A percentile compares a stretch with the other conserved stretches of the same genome.
phyloP scores from a whole-genome alignment of 2,113 vertebrate genomes.

The Tauraco erythrolophus region DNA sequence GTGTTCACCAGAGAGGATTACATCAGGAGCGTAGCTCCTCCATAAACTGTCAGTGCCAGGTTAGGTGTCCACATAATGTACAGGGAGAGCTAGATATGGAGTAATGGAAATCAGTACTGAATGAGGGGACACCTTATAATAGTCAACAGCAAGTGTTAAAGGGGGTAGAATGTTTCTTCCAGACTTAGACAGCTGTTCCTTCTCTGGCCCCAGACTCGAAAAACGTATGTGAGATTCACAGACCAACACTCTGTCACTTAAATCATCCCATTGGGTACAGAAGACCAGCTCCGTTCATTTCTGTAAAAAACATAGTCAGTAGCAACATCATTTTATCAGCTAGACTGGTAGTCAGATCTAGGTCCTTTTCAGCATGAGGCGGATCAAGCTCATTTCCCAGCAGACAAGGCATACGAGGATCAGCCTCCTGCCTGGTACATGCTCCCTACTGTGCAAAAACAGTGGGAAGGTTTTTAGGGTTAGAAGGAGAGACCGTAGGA shows the following conservation, averaged over 20 bases:
- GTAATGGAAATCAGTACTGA: background rate
- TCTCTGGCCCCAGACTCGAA: background rate
- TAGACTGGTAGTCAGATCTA: background rate
- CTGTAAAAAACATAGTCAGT: background rate
- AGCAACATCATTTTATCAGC: conserved; percentile 9
- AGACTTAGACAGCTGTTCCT: conserved; percentile 20
- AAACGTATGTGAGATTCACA: conserved; percentile 19
- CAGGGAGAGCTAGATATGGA: background rate
- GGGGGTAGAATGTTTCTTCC: conserved; percentile 8
- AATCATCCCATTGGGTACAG: background rate
- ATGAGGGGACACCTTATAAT: background rate
- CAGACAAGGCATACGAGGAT: background rate
- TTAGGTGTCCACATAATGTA: background rate
- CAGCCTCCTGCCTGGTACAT: background rate
- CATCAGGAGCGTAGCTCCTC: background rate
- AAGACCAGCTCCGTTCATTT: conserved; percentile 9
- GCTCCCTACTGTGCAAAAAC: background rate
- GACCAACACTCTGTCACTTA: conserved; percentile 2
- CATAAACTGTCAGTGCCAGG: background rate
- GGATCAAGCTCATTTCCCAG: background rate
- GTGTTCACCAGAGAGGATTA: background rate
- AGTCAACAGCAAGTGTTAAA: background rate
- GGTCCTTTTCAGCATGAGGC: background rate
- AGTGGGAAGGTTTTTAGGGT: background rate
- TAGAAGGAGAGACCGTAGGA: background rate